Conservation (phyloP, 2,113 vertebrate species). For the Sardina pilchardus region DNA sequence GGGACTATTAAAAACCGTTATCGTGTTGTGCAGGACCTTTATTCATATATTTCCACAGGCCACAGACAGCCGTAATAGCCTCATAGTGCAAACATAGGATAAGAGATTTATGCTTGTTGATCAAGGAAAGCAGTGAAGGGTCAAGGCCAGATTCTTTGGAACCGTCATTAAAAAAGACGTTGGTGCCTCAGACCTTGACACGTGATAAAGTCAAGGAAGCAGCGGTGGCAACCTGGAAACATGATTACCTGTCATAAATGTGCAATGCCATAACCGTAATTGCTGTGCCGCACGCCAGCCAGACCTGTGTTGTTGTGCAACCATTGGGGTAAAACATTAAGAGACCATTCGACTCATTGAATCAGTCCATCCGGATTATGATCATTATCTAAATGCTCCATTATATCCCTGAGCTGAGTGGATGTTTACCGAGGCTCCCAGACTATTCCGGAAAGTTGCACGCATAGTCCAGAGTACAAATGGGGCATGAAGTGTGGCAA, state of each 20-base stretch:
- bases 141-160: conserved; percentile 20
- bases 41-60: not conserved
- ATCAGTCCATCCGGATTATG: conserved; percentile 38
- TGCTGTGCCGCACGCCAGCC: not conserved
- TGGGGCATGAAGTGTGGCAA: not conserved
- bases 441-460: not conserved
- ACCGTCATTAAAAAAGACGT: not conserved
- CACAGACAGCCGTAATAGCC: not conserved
- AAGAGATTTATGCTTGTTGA: not conserved
- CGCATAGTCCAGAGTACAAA: not conserved
- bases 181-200: not conserved
- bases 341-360: not conserved
- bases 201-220: not conserved
- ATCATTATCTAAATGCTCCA: conserved; percentile 26
- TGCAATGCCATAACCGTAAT: not conserved
- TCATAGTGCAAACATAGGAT: not conserved
- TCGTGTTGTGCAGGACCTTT: not conserved
- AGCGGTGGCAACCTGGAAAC: not conserved
- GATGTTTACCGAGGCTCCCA: not conserved
- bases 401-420: not conserved
- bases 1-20: not conserved
- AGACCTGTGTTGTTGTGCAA: conserved; percentile 18
- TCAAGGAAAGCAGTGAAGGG: not conserved
- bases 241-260: conserved; percentile 30
- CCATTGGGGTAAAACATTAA: conserved; percentile 41